phyloP scores from a whole-genome alignment of 2,797 vertebrate species.

The Momotus momota region DNA sequence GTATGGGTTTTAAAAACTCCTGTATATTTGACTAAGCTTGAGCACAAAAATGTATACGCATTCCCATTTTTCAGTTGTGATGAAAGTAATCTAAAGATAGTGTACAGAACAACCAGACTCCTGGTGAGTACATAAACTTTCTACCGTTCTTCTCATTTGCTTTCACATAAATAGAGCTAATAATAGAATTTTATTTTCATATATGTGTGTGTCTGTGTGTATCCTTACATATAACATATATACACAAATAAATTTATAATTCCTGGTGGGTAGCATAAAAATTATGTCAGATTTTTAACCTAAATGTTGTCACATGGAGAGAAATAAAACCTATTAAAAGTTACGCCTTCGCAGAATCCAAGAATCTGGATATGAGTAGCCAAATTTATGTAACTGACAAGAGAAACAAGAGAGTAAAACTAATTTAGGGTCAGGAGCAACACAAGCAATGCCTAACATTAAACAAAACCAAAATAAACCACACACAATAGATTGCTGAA shows the following conservation, averaged over 20 bases:
- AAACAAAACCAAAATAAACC: background rate
- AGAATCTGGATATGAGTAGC: background rate
- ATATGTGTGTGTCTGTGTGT: background rate
- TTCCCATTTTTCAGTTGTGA: background rate
- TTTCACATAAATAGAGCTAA: background rate
- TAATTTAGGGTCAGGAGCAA: background rate
- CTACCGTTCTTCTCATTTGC: background rate
- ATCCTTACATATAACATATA: background rate
- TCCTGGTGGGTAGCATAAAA: background rate
- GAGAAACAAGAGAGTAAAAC: background rate
- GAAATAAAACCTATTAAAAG: background rate
- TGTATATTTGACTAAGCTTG: background rate
- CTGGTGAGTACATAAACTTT: background rate
- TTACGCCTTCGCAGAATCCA: rapidly evolving
- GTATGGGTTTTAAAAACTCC: background rate
- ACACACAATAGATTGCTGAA: background rate
- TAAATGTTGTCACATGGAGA: background rate
- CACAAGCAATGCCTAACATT: background rate
- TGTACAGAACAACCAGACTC: background rate
- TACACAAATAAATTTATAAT: background rate
- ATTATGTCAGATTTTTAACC: background rate
- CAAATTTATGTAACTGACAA: background rate
- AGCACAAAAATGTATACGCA: background rate
- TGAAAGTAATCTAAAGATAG: background rate
- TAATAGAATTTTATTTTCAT: background rate